phyloP scores from a whole-genome alignment of 1,140 invertebrate genomes.

The Andricus grossulariae region DNA sequence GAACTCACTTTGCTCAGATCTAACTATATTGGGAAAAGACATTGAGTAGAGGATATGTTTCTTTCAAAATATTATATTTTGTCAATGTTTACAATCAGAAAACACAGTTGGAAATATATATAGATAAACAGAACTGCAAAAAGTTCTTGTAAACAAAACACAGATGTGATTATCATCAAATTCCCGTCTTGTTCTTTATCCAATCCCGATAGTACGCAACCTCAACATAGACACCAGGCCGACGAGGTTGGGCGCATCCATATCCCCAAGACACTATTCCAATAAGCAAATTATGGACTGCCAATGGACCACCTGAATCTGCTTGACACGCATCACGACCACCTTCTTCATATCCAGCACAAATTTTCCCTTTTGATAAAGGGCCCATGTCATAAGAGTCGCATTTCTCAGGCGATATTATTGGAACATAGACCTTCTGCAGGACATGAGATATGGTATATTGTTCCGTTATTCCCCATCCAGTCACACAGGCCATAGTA shows the following conservation, averaged over 20 bases:
- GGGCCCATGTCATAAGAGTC: background rate
- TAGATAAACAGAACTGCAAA: no score
- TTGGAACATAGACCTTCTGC: constrained; percentile 10
- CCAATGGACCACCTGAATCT: constrained; percentile 39
- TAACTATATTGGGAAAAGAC: no score
- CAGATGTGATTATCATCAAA: background rate
- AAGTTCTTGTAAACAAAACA: background rate
- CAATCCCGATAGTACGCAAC: constrained; percentile 32
- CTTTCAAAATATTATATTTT: no score
- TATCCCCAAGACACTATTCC: constrained; percentile 37
- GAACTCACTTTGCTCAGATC: no score
- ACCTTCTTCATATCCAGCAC: constrained; percentile 33
- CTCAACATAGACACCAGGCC: constrained; percentile 37
- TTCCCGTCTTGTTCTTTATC: constrained; percentile 31
- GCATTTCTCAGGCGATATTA: constrained; percentile 25
- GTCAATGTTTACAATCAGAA: no score
- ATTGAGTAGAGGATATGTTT: no score
- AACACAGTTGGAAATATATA: no score
- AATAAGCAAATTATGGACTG: constrained; percentile 13
- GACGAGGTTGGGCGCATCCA: constrained; percentile 32
- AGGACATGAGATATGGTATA: background rate
- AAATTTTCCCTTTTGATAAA: constrained; percentile 31
- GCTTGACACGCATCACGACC: constrained; percentile 37
- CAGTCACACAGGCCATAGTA: background rate
- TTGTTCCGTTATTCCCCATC: constrained; percentile 27